phyloP scores from a whole-genome alignment of 2,888 invertebrate genomes.

The Brenthis daphne region DNA sequence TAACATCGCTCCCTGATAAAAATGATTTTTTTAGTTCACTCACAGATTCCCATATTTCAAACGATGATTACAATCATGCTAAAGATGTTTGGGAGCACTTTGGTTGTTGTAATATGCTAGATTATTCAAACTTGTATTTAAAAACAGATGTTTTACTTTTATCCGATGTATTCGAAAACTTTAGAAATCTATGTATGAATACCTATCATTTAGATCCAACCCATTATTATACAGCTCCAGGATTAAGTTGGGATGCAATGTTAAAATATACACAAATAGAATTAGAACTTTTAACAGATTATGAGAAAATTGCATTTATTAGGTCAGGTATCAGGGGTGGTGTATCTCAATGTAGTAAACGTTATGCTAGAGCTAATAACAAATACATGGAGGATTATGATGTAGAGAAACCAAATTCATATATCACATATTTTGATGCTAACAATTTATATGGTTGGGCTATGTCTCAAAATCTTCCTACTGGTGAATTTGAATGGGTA shows the following conservation, averaged over 20 bases:
- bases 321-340: conserved; percentile 41
- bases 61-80: conserved; percentile 1
- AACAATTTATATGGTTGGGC: conserved; percentile 56
- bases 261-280: conserved; percentile 37
- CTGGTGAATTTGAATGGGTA: conserved; percentile 45
- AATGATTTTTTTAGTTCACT: not conserved
- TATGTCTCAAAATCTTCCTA: conserved; percentile 49
- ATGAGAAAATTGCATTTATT: conserved; percentile 38
- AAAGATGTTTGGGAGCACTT: not conserved
- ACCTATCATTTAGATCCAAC: conserved; percentile 44
- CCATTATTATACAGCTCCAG: conserved; percentile 43
- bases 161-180: conserved; percentile 53
- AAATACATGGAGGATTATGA: conserved; percentile 44
- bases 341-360: conserved; percentile 41
- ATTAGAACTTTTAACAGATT: conserved; percentile 40
- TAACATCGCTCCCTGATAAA: not conserved
- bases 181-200: conserved; percentile 45
- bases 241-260: conserved; percentile 46
- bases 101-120: conserved; percentile 40
- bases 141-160: conserved; percentile 47
- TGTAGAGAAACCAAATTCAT: conserved; percentile 37
- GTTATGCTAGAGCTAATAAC: conserved; percentile 51
- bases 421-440: conserved; percentile 49
- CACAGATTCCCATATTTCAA: not conserved
- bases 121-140: conserved; percentile 45